Evolutionary conservation across 2,888 invertebrate genomes (phyloP).

Genomic region (Crossocerus cetratus): DNA sequence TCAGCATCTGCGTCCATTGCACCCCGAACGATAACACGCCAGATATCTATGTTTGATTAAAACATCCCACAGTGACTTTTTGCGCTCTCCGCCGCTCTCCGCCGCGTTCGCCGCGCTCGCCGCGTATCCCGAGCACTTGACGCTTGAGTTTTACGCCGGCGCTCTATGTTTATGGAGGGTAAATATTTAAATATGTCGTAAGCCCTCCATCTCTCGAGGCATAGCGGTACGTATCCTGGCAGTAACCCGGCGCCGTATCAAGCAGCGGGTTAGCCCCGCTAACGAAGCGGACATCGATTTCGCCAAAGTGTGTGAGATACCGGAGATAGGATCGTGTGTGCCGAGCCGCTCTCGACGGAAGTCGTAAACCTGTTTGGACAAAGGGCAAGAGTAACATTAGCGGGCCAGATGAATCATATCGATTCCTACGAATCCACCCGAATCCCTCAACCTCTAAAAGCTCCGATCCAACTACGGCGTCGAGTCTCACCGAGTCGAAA

Average conservation of each 20-base stretch:
- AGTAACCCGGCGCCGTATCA: conserved; percentile 28
- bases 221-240: conserved; percentile 19
- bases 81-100: too few relatives aligned
- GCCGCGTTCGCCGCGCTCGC: conserved; percentile 6
- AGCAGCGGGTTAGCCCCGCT: conserved; percentile 5
- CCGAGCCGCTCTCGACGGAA: too few relatives aligned
- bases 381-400: too few relatives aligned
- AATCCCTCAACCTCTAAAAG: background rate
- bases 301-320: background rate
- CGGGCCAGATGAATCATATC: background rate
- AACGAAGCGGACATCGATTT: conserved; percentile 24
- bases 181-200: conserved; percentile 58
- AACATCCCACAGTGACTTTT: conserved; percentile 11
- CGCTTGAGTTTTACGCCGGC: conserved; percentile 40
- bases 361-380: too few relatives aligned
- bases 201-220: conserved; percentile 10
- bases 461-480: too few relatives aligned
- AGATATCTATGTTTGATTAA: conserved; percentile 26
- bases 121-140: conserved; percentile 29
- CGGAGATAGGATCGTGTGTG: background rate
- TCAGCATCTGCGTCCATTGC: background rate
- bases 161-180: conserved; percentile 50
- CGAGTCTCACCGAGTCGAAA: too few relatives aligned
- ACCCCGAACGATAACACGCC: background rate
- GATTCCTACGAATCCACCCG: background rate